Base-by-base conservation (phyloP, 2,888 invertebrate genomes). In the Tenthredo amoena region DNA sequence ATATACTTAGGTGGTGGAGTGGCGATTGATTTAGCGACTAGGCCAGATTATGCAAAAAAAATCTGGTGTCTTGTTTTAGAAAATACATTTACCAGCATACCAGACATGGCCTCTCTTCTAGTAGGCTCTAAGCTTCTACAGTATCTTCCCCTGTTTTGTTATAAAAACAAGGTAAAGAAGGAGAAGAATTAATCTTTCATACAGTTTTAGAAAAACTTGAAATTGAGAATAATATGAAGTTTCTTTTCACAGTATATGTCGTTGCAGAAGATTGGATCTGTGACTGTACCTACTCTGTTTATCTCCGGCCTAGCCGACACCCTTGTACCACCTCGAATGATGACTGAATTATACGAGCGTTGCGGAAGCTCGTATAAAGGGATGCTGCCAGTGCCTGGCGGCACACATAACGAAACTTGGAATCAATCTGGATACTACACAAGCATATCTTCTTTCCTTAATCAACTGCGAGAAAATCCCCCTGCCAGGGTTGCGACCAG, bases 381-480 rank as follows among this genome's bases (percentile, higher is more conserved):
- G 88, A 94, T 99, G 72, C 94, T 96, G 34, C 96, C 97, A 90
- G 95, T 99, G 93, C 95, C 96, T 2, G 96, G 96, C 31, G 99
- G 99, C 1, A 97, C 98, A 0, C 99, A 99, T 93, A 99, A 99
- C 91, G 98, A 99, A 93, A 99, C 99, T 0, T 99, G 99, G 99
- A 97, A 97, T 86, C 96, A 97, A 89, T 96, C 96, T 87, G 97
- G 97, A 87, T 99, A 98, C 90, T 97, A 96, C 90, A 93, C 95
- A 86, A 90, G 90, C 82, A 91, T 93, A 87, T 87, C 84, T 81
- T 86, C 88, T 58, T 93, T 93, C 86, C 87, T 93, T 71, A 89
- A 88, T 4, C 91, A 93, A 79, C 87, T 93, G n/a, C 90, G 92
- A 72, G 90, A 91, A 86, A 92, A 92, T 85, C 91, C 93, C 76